These are phyloP conservation scores for Nomia melanderi DNA, from an alignment of 1,140 invertebrate species.

Conservation along the genomic window DNA sequence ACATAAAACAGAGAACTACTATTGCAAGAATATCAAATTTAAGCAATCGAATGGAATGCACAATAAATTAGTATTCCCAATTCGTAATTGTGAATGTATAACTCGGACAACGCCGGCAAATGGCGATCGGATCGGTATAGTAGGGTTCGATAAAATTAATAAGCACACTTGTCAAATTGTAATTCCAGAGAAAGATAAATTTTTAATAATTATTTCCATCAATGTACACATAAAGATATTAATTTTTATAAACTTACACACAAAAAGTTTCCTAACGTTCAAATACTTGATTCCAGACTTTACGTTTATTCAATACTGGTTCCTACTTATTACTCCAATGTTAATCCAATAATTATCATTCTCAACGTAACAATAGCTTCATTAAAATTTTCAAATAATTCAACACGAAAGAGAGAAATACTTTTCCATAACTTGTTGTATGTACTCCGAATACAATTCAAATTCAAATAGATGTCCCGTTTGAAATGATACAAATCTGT, in stretches of 20 bases:
- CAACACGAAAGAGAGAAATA: no score
- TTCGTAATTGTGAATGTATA: not conserved
- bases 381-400: no score
- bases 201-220: not conserved
- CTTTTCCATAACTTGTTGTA: not conserved
- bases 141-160: not conserved
- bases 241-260: not conserved
- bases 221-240: not conserved
- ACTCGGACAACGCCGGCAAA: constrained; percentile 23
- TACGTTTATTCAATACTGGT: not conserved
- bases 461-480: not conserved
- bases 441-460: not conserved
- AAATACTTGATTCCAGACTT: not conserved
- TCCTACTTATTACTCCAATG: not conserved
- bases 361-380: no score
- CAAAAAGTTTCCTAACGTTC: not conserved
- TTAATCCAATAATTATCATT: not conserved
- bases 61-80: constrained; percentile 8
- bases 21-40: not conserved
- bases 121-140: constrained; percentile 25
- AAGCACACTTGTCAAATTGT: not conserved
- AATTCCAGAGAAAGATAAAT: not conserved
- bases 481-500: not conserved
- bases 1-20: not conserved
- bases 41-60: not conserved